phyloP scores from a whole-genome alignment of 2,113 vertebrate genomes.

The Cebidichthys violaceus region DNA sequence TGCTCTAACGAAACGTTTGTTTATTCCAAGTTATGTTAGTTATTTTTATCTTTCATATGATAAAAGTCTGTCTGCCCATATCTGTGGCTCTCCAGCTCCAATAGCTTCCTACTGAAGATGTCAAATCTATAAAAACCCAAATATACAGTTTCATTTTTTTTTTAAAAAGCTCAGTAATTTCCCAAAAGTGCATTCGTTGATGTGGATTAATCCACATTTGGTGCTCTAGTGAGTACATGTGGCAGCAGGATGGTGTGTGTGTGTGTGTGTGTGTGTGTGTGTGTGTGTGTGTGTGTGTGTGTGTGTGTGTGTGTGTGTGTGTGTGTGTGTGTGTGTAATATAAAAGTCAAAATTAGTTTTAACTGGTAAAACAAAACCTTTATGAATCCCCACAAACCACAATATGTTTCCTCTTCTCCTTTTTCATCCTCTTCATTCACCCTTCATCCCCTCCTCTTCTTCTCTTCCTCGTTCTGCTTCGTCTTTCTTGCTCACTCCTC shows the following conservation, averaged over 20 bases:
- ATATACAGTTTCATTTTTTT: background rate
- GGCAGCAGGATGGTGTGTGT: background rate
- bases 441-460: background rate
- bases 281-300: background rate
- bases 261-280: too few relatives aligned
- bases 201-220: background rate
- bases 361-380: background rate
- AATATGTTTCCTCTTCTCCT: background rate
- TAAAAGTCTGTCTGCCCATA: too few relatives aligned
- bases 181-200: background rate
- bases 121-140: background rate
- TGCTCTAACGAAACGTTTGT: background rate
- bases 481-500: background rate
- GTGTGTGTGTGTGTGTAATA: background rate
- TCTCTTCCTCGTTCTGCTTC: background rate
- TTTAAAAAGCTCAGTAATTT: background rate
- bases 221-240: background rate
- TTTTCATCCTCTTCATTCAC: background rate
- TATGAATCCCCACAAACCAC: background rate
- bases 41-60: background rate
- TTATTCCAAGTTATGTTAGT: background rate
- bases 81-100: too few relatives aligned
- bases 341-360: background rate
- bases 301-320: too few relatives aligned
- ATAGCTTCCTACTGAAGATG: background rate